phyloP scores from a whole-genome alignment of 2,113 vertebrate genomes.

The Odocoileus hemionus region DNA sequence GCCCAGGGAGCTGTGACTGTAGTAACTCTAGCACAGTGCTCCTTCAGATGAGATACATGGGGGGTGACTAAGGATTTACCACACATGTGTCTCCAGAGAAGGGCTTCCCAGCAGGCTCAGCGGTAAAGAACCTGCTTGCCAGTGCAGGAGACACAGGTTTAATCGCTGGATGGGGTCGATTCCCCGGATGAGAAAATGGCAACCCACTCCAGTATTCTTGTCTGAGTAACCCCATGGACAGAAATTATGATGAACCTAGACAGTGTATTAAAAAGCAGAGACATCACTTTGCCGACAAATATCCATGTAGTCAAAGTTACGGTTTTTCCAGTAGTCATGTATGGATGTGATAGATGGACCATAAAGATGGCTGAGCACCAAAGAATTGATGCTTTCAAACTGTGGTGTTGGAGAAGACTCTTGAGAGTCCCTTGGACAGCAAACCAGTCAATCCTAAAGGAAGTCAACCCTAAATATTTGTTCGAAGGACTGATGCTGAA shows the following conservation, averaged over 20 bases:
- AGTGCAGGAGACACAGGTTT: accelerated
- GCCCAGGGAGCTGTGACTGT: background rate
- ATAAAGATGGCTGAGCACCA: background rate
- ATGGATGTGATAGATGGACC: background rate
- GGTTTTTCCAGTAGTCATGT: background rate
- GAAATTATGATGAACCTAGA: background rate
- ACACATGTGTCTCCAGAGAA: background rate
- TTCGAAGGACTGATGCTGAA: background rate
- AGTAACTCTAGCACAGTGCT: background rate
- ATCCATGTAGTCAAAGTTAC: background rate
- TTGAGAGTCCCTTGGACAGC: background rate
- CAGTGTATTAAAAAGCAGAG: background rate
- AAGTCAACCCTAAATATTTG: background rate
- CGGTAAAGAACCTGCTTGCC: background rate
- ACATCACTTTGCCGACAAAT: background rate
- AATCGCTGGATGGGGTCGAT: accelerated
- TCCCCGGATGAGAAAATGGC: background rate
- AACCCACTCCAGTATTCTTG: background rate
- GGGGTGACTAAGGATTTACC: background rate
- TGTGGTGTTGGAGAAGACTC: background rate
- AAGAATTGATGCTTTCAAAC: background rate
- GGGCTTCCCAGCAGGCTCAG: background rate
- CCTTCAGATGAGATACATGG: background rate
- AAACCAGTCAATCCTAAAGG: background rate
- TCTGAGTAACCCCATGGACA: background rate